Evolutionary conservation across 2,113 vertebrate species (phyloP), one percentile per base, ranked within the genome.

Genomic region (Lophotis ruficrista): DNA sequence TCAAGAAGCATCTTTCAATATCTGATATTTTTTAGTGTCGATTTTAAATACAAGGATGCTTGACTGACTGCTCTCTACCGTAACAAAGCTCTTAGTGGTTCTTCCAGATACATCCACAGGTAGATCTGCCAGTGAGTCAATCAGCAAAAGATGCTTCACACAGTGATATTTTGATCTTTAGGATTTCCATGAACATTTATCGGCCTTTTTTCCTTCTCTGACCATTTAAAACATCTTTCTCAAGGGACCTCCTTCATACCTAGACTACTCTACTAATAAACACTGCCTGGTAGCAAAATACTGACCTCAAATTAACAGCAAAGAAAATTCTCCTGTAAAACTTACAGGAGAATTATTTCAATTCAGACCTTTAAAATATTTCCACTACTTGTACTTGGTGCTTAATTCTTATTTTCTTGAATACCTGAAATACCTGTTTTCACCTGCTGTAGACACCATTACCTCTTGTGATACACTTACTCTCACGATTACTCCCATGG

Each of bases 21-120:
- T 50, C 70, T 75, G 73, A 4, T 87, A 43, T 65, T 58, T 85
- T 87, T 79, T 53, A 77, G 48, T 35, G 66, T 82, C 0, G 1
- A 50, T 93, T 96, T 91, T 76, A 83, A 82, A 72, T 31, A 80
- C 27, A 17, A 87, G 83, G 72, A 71, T 82, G 94, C 93, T 87
- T 89, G 87, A 92, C 87, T 81, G 86, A 65, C 87, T 92, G 77
- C 73, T 91, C 80, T 81, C 2, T 10, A 60, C 23, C 5, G 0
- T 43, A 66, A 62, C 56, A 89, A 92, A 94, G 56, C 91, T 87
- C 93, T 64, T 68, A 57, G 68, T 2, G 37, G 73, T 96, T 89
- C 58, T 69, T 89, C 62, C 72, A 87, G 73, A 64, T 50, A 45
- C 45, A 72, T 57, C 87, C 30, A 21, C 80, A 84, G 72, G 87